Evolutionary conservation across 2,888 invertebrate genomes (phyloP).

Genomic region (Drosophila seclusa): DNA sequence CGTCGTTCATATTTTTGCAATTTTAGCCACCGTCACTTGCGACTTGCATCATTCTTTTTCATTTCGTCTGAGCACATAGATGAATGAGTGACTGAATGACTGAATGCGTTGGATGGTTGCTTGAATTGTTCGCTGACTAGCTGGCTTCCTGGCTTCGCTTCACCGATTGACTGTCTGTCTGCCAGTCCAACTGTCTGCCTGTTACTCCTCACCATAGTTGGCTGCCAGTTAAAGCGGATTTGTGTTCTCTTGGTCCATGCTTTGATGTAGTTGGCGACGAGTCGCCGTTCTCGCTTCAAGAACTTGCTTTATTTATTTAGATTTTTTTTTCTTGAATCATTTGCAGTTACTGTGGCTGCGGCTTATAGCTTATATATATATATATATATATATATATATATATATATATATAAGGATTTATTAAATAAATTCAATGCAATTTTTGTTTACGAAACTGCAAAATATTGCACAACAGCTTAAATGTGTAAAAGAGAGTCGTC

Average conservation of each 20-base stretch:
- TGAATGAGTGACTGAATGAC: conserved; percentile 42
- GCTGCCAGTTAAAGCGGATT: conserved; percentile 14
- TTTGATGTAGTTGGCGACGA: conserved; percentile 25
- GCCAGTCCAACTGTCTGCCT: conserved; percentile 16
- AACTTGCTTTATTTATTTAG: conserved; percentile 40
- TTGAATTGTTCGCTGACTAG: conserved; percentile 44
- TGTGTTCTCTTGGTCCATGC: conserved; percentile 25
- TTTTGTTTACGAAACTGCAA: background rate
- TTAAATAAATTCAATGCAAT: conserved; percentile 9
- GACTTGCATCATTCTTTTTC: conserved; percentile 61
- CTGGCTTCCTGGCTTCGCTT: conserved; percentile 20
- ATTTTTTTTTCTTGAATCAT: conserved; percentile 28
- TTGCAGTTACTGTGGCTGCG: conserved; percentile 13
- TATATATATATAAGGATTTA: conserved; percentile 29
- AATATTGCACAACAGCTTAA: background rate
- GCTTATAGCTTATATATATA: conserved; percentile 10
- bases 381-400: background rate
- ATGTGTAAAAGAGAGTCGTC: background rate
- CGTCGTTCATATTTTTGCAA: conserved; percentile 54
- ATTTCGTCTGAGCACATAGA: conserved; percentile 48
- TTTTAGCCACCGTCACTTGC: conserved; percentile 46
- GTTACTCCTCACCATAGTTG: conserved; percentile 5
- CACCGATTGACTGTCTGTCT: background rate
- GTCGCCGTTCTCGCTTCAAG: conserved; percentile 40
- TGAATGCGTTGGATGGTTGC: conserved; percentile 34